These are phyloP conservation scores for Leptinotarsa defecta DNA, from an alignment of 1,140 invertebrate genomes.

Conservation along the genomic window DNA sequence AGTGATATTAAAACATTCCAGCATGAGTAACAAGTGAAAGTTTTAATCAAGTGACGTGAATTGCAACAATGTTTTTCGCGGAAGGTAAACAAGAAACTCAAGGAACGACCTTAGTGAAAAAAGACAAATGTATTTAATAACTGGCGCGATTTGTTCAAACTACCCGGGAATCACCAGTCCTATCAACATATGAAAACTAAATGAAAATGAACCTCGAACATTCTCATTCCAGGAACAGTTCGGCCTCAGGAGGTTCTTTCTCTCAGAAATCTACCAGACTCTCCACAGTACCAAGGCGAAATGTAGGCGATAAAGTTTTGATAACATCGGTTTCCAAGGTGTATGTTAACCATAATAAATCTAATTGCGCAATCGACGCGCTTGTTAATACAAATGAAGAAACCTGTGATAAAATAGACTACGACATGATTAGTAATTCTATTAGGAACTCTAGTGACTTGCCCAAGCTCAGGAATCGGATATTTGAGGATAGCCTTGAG, in stretches of 20 bases:
- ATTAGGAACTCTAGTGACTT: slow-evolving; percentile 40
- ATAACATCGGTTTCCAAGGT: slow-evolving; percentile 49
- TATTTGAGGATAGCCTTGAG: slow-evolving; percentile 48
- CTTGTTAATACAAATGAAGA: slow-evolving; percentile 4
- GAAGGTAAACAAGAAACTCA: background rate
- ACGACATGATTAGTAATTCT: slow-evolving; percentile 27
- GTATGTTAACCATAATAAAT: slow-evolving; percentile 29
- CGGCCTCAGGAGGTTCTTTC: background rate
- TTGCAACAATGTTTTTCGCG: background rate
- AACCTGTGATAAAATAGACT: slow-evolving; percentile 30
- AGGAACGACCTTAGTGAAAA: background rate
- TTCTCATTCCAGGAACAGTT: slow-evolving; percentile 13
- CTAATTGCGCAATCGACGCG: background rate
- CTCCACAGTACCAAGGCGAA: slow-evolving; percentile 35
- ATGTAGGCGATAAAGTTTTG: slow-evolving; percentile 51
- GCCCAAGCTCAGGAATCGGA: slow-evolving; percentile 44
- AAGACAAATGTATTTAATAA: background rate
- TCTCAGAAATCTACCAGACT: background rate
- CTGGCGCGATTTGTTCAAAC: background rate
- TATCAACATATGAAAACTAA: background rate
- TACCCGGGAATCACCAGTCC: background rate
- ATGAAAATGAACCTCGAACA: slow-evolving; percentile 1
- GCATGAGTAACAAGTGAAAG: slow-evolving; percentile 3
- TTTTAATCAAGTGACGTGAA: slow-evolving; percentile 3
- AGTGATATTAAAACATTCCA: background rate